phyloP scores from a whole-genome alignment of 2,113 vertebrate species.

The Capreolus pygargus region DNA sequence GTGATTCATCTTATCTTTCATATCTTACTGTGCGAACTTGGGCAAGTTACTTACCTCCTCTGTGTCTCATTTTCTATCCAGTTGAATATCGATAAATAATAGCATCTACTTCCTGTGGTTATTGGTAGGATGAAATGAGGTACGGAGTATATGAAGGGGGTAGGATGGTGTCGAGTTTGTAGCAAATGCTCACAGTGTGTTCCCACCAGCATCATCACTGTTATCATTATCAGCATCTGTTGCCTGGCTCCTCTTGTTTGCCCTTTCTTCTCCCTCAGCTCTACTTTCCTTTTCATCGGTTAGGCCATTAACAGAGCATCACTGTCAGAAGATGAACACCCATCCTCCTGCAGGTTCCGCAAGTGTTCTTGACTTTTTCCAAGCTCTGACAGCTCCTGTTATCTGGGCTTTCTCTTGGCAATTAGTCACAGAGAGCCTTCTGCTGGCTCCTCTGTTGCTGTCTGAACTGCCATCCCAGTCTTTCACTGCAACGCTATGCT shows the following conservation, averaged over 20 bases:
- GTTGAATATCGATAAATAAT: not conserved
- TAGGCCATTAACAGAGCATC: not conserved
- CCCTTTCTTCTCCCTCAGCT: not conserved
- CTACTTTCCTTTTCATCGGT: not conserved
- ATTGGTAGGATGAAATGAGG: not conserved
- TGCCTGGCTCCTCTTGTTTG: not conserved
- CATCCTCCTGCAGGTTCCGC: not conserved
- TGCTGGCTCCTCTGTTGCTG: not conserved
- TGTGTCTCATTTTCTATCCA: not conserved
- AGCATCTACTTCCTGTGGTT: not conserved
- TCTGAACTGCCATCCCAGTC: not conserved
- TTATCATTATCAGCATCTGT: not conserved
- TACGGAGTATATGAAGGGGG: fast-evolving
- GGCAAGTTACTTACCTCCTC: not conserved
- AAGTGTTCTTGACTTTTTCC: not conserved
- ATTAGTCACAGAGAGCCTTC: not conserved
- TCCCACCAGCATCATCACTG: not conserved
- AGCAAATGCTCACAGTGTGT: fast-evolving
- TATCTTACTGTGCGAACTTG: not conserved
- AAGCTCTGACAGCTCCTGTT: not conserved
- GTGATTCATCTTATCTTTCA: not conserved
- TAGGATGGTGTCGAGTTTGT: fast-evolving
- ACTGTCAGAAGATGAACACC: not conserved
- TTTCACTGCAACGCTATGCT: not conserved
- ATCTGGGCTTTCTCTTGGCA: not conserved